Conservation (phyloP, 2,113 vertebrate genomes). For the Oryzias melastigma region DNA sequence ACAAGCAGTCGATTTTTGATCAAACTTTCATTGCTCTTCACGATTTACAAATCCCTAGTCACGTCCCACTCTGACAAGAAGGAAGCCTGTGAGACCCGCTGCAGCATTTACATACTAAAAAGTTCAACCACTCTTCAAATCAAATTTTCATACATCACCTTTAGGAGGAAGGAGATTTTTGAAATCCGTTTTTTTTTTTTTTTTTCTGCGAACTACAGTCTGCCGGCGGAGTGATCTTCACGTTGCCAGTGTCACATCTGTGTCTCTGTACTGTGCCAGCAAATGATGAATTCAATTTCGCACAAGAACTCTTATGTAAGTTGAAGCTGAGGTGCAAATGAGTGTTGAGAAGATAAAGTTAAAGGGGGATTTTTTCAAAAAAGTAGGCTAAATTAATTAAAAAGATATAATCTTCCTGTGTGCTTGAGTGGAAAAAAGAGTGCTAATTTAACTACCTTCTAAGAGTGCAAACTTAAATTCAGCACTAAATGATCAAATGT, state of each 20-base stretch:
- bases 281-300: slow-evolving; percentile 53
- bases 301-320: slow-evolving; percentile 40
- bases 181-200: slow-evolving; percentile 19
- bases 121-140: slow-evolving; percentile 27
- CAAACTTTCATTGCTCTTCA: slow-evolving; percentile 52
- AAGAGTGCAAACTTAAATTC: slow-evolving; percentile 28
- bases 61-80: slow-evolving; percentile 37
- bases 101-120: slow-evolving; percentile 53
- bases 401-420: slow-evolving; percentile 49
- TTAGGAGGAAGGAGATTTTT: slow-evolving; percentile 39
- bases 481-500: slow-evolving; percentile 12
- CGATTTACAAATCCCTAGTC: slow-evolving; percentile 50
- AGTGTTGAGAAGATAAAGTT: slow-evolving; percentile 27
- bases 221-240: slow-evolving; percentile 53
- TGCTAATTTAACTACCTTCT: slow-evolving; percentile 41
- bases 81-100: slow-evolving; percentile 11
- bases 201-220: slow-evolving; percentile 26
- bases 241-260: slow-evolving; percentile 55
- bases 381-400: slow-evolving; percentile 55
- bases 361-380: slow-evolving; percentile 10
- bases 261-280: slow-evolving; percentile 53
- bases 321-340: slow-evolving; percentile 3
- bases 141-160: slow-evolving; percentile 59
- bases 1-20: slow-evolving; percentile 47
- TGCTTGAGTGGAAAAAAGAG: slow-evolving; percentile 17